These are phyloP conservation scores for Labeo rohita DNA, from an alignment of 2,113 vertebrate genomes.

Conservation along the genomic window DNA sequence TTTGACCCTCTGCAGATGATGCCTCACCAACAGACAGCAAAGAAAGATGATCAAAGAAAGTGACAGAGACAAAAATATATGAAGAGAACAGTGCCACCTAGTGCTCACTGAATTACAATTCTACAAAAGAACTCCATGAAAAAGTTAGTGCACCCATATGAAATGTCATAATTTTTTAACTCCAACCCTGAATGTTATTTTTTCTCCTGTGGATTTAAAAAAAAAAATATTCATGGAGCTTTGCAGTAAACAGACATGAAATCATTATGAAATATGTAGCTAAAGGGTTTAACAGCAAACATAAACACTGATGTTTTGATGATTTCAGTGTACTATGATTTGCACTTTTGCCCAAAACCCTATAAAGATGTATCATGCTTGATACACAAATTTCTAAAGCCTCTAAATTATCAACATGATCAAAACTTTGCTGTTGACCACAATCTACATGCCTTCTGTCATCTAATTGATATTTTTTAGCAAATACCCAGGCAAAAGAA, in stretches of 20 bases:
- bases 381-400: too few species aligned
- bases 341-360: background rate
- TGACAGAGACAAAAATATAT: background rate
- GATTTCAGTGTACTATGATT: background rate
- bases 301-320: background rate
- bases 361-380: background rate
- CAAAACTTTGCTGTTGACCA: background rate
- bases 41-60: background rate
- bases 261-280: background rate
- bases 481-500: too few species aligned
- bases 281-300: background rate
- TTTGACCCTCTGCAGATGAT: background rate
- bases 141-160: background rate
- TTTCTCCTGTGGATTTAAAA: background rate
- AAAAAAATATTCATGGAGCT: background rate
- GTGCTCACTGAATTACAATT: background rate
- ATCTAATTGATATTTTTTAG: background rate
- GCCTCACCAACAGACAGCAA: background rate
- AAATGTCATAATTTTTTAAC: background rate
- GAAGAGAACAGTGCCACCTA: constrained; percentile 25
- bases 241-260: background rate
- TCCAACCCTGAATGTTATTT: background rate
- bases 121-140: background rate
- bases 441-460: background rate
- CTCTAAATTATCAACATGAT: background rate